phyloP scores from a whole-genome alignment of 2,113 vertebrate genomes.

The Gymnarchus niloticus region DNA sequence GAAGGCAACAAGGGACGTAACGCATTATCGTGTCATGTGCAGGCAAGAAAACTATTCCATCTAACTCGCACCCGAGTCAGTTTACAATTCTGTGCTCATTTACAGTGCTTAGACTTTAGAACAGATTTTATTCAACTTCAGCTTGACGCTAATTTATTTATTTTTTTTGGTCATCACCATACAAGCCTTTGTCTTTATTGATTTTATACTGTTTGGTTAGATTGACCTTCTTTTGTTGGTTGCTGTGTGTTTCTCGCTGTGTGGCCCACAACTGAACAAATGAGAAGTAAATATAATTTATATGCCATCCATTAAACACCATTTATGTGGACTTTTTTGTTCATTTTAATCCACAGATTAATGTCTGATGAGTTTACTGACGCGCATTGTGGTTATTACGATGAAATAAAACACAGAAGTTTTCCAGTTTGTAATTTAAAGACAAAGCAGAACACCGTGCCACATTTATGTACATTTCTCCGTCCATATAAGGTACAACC shows the following conservation, averaged over 20 bases:
- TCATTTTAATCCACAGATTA: background rate
- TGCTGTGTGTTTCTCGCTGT: background rate
- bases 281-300: background rate
- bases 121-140: background rate
- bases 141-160: background rate
- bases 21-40: background rate
- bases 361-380: background rate
- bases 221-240: background rate
- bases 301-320: background rate
- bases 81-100: no score
- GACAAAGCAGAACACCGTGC: background rate
- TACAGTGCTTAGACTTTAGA: background rate
- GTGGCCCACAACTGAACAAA: background rate
- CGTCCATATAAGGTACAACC: no score
- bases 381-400: background rate
- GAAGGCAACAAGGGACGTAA: background rate
- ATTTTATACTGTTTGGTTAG: background rate
- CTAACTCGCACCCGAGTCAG: background rate
- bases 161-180: background rate
- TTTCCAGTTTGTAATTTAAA: background rate
- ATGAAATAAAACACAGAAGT: background rate
- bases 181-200: background rate
- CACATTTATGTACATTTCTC: background rate
- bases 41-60: background rate
- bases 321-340: background rate